Conservation (phyloP, 2,113 vertebrate genomes). For the Lonchura striata region DNA sequence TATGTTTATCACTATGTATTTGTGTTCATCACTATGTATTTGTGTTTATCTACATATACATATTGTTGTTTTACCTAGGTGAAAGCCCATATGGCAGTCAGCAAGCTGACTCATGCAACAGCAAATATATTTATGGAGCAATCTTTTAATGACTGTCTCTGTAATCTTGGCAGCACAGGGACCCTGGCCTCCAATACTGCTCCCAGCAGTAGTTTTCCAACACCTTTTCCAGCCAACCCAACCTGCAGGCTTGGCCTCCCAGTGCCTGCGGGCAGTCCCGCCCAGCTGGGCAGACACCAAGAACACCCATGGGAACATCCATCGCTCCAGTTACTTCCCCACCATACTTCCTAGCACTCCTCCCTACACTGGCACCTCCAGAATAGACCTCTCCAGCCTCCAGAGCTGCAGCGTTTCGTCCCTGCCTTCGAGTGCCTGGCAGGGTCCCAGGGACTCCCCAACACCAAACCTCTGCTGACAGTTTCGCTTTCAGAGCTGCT, state of each 20-base stretch:
- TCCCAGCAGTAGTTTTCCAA: not conserved
- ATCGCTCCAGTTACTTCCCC: rapidly evolving
- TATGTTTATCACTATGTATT: not conserved
- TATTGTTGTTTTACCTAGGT: not conserved
- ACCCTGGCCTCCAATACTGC: not conserved
- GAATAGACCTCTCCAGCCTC: not conserved
- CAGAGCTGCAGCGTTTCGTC: not conserved
- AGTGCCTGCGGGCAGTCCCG: not conserved
- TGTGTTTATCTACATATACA: not conserved
- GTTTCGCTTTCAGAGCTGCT: not conserved
- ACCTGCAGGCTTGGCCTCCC: not conserved
- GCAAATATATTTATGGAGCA: not conserved
- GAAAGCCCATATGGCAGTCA: constrained; percentile 4
- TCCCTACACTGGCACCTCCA: not conserved
- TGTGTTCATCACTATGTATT: not conserved
- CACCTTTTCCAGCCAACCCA: not conserved
- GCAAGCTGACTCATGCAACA: constrained; percentile 15
- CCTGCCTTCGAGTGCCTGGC: not conserved
- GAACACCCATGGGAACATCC: not conserved
- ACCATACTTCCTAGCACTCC: not conserved
- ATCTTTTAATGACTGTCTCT: not conserved
- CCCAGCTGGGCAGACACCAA: not conserved
- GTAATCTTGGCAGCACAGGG: not conserved
- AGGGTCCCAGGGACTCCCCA: not conserved
- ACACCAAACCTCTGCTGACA: not conserved